Evolutionary conservation across 1,140 invertebrate genomes (phyloP).

Genomic region (Heliconius melpomene): DNA sequence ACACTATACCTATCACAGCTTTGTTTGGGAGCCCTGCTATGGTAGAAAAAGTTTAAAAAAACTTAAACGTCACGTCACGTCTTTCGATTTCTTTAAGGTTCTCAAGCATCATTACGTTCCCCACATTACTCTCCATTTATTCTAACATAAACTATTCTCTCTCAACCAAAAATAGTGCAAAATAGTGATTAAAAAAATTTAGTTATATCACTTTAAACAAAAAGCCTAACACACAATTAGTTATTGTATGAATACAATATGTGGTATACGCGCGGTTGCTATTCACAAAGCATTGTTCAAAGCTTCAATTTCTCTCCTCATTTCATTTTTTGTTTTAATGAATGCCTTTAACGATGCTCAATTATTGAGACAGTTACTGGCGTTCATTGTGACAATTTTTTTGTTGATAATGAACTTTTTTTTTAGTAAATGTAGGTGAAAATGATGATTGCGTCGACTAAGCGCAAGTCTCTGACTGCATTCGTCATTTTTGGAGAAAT

Average conservation of each 20-base stretch:
- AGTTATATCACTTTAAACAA: background rate
- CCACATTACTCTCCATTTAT: too few relatives aligned
- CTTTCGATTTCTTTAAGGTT: too few relatives aligned
- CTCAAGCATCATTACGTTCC: too few relatives aligned
- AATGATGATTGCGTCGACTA: background rate
- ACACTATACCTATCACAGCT: too few relatives aligned
- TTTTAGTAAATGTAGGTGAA: background rate
- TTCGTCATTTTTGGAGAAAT: too few relatives aligned
- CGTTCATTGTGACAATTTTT: conserved; percentile 25
- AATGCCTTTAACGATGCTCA: conserved; percentile 38
- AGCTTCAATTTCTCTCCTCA: conserved; percentile 13
- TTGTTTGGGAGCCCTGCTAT: too few relatives aligned
- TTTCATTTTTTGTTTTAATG: conserved; percentile 35
- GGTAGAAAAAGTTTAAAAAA: too few relatives aligned
- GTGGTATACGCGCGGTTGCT: conserved; percentile 16
- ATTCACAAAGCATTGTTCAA: conserved; percentile 37
- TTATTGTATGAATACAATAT: conserved; percentile 11
- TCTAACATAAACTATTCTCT: too few relatives aligned
- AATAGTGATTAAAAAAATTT: background rate
- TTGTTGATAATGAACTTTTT: conserved; percentile 17
- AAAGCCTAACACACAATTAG: background rate
- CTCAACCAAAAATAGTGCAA: background rate
- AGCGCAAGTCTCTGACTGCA: too few relatives aligned
- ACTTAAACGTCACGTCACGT: too few relatives aligned
- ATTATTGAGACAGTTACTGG: conserved; percentile 33